Conservation (phyloP, 2,797 vertebrate species). For the Pangasius larnaudii region DNA sequence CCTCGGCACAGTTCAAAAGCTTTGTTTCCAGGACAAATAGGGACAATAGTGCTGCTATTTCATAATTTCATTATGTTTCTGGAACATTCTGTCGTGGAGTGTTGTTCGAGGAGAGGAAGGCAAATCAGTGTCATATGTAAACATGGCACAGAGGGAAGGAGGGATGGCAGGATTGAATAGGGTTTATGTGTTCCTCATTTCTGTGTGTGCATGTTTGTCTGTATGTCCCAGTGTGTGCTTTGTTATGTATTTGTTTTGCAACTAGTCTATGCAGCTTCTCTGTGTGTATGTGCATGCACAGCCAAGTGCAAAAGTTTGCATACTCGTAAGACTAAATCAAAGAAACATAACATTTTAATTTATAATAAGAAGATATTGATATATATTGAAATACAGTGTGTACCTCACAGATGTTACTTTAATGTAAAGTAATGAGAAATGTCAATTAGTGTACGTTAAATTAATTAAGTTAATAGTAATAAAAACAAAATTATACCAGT, state of each 20-base stretch:
- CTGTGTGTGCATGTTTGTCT: constrained; percentile 9
- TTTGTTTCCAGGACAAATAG: constrained; percentile 41
- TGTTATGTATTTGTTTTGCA: constrained; percentile 29
- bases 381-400: not conserved
- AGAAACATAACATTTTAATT: not conserved
- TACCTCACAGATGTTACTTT: not conserved
- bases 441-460: not conserved
- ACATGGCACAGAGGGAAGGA: constrained; percentile 34
- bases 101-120: constrained; percentile 38
- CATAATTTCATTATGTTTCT: constrained; percentile 47
- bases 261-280: constrained; percentile 26
- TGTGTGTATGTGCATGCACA: not conserved
- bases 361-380: not conserved
- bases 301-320: not conserved
- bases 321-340: not conserved
- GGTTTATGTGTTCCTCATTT: constrained; percentile 40
- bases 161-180: constrained; percentile 36
- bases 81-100: constrained; percentile 37
- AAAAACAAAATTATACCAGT: not conserved
- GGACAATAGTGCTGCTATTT: constrained; percentile 39
- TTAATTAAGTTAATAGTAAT: not conserved
- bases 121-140: constrained; percentile 38
- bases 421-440: not conserved
- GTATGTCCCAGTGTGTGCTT: constrained; percentile 29
- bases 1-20: constrained; percentile 17